These are phyloP conservation scores for Leptinotarsa undecemlineata DNA, from an alignment of 1,140 invertebrate species.

Conservation along the genomic window DNA sequence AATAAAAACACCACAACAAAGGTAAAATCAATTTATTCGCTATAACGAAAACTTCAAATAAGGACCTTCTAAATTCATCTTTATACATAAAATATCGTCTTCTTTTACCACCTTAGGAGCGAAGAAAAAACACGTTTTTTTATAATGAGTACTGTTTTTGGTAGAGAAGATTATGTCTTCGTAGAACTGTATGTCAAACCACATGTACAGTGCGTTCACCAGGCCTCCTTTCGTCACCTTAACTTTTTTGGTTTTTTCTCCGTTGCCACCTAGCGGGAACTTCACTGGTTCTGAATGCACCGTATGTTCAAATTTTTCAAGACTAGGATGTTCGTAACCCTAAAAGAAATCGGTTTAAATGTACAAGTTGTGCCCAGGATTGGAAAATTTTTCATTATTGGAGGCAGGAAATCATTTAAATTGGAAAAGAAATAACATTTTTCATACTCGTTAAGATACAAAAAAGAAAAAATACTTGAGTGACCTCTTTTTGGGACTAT, in stretches of 20 bases:
- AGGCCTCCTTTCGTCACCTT: slow-evolving; percentile 33
- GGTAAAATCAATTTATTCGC: slow-evolving; percentile 9
- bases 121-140: slow-evolving; percentile 28
- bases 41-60: slow-evolving; percentile 25
- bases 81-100: slow-evolving; percentile 11
- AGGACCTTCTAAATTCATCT: slow-evolving; percentile 9
- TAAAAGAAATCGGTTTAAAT: slow-evolving; percentile 26
- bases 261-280: slow-evolving; percentile 30
- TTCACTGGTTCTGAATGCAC: slow-evolving; percentile 35
- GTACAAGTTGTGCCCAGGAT: neutral
- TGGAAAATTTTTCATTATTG: too few species aligned
- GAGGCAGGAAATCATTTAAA: too few species aligned
- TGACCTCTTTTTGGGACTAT: too few species aligned
- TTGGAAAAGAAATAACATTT: too few species aligned
- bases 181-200: slow-evolving; percentile 36
- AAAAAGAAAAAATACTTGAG: too few species aligned
- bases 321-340: slow-evolving; percentile 42
- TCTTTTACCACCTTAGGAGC: neutral
- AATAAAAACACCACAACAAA: neutral
- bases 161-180: slow-evolving; percentile 31
- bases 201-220: slow-evolving; percentile 36
- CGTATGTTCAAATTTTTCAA: slow-evolving; percentile 35
- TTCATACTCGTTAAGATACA: too few species aligned
- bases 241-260: slow-evolving; percentile 29
- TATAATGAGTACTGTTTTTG: slow-evolving; percentile 25